These are phyloP conservation scores for Lithobius niger DNA, from an alignment of 1,140 invertebrate genomes.

Conservation along the genomic window DNA sequence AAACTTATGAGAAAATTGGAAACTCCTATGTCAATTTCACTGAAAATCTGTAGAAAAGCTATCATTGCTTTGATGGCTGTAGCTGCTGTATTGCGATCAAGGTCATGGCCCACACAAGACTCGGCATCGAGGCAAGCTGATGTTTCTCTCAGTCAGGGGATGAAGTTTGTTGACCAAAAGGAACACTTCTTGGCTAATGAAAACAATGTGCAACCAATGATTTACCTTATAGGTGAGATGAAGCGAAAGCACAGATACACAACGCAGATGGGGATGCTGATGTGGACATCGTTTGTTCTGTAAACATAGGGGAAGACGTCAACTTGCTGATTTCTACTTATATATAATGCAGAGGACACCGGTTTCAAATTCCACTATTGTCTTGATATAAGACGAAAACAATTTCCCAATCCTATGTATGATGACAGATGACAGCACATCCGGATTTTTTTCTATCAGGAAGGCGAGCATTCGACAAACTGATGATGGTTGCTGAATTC, in stretches of 20 bases:
- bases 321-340: neutral
- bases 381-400: neutral
- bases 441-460: neutral
- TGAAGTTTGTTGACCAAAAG: too few species aligned
- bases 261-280: conserved; percentile 11
- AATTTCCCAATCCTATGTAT: neutral
- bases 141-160: too few species aligned
- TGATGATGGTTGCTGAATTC: neutral
- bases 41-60: too few species aligned
- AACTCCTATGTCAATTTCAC: too few species aligned
- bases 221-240: conserved; percentile 12
- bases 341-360: neutral
- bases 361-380: too few species aligned
- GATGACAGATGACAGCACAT: neutral
- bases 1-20: too few species aligned
- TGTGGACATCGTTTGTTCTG: neutral
- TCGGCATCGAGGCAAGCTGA: too few species aligned
- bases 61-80: too few species aligned
- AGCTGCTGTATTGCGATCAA: too few species aligned
- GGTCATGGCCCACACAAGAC: too few species aligned
- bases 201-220: conserved; percentile 10
- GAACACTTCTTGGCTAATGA: conserved; percentile 9
- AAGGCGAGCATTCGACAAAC: neutral
- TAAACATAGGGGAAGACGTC: neutral
- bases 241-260: conserved; percentile 8